phyloP scores from a whole-genome alignment of 2,888 invertebrate species.

The Hypomecis punctinalis region DNA sequence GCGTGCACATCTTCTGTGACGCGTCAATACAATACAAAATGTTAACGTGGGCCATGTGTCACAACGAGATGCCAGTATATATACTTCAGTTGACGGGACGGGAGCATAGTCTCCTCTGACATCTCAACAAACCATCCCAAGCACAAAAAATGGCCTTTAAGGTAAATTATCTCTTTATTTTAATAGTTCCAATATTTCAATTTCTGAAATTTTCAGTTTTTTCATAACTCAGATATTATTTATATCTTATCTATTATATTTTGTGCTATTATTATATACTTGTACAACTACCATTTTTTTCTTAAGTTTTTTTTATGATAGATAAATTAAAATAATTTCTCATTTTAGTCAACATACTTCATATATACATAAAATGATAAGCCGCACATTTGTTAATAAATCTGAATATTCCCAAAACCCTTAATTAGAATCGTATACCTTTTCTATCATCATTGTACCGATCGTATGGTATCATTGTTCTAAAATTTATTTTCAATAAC shows the following conservation, averaged over 20 bases:
- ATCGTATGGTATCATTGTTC: too few relatives aligned
- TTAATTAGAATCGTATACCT: too few relatives aligned
- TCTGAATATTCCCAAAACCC: too few relatives aligned
- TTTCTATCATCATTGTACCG: too few relatives aligned
- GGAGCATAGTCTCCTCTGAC: conserved; percentile 75
- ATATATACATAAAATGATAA: too few relatives aligned
- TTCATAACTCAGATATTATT: not conserved
- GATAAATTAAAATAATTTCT: too few relatives aligned
- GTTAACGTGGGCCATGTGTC: conserved; percentile 72
- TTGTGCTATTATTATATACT: too few relatives aligned
- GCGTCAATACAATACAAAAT: conserved; percentile 76
- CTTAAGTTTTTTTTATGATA: too few relatives aligned
- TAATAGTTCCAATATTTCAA: not conserved
- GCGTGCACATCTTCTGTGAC: conserved; percentile 76
- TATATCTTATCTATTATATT: not conserved
- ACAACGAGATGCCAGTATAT: conserved; percentile 72
- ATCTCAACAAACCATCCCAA: conserved; percentile 62
- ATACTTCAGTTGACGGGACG: conserved; percentile 64
- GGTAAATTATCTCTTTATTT: conserved; percentile 58
- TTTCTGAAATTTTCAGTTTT: not conserved
- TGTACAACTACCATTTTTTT: too few relatives aligned
- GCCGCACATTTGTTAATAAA: too few relatives aligned
- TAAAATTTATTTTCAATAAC: too few relatives aligned
- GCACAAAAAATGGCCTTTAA: conserved; percentile 76
- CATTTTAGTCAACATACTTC: too few relatives aligned